Evolutionary conservation across 1,140 invertebrate genomes (phyloP).

Genomic region (Pachypeltis micranthus): DNA sequence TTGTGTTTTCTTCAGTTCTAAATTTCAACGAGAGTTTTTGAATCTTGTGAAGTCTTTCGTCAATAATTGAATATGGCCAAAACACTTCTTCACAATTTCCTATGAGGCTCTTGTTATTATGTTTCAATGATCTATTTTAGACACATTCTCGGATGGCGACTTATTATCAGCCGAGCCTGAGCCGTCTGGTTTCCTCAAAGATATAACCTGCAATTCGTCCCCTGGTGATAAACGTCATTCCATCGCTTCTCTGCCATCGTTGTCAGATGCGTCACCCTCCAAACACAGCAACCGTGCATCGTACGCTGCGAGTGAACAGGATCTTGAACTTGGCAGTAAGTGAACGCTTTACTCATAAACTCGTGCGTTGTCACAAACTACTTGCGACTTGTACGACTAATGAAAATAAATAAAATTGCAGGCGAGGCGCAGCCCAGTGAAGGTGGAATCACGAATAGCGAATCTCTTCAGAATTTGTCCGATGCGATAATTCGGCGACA

Average conservation of each 20-base stretch:
- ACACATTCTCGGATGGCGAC: constrained; percentile 21
- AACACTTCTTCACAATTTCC: too few relatives aligned
- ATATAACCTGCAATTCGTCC: constrained; percentile 14
- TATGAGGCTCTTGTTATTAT: too few relatives aligned
- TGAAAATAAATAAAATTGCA: too few relatives aligned
- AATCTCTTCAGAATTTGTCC: constrained; percentile 52
- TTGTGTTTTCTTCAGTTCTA: too few relatives aligned
- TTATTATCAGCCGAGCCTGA: constrained; percentile 22
- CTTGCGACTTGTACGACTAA: too few relatives aligned
- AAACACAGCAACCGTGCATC: constrained; percentile 10
- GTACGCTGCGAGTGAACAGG: constrained; percentile 5
- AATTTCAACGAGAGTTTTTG: too few relatives aligned
- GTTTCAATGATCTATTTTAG: too few relatives aligned
- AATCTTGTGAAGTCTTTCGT: too few relatives aligned
- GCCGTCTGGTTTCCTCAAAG: constrained; percentile 13
- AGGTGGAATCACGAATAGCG: constrained; percentile 31
- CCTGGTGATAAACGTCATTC: constrained; percentile 20
- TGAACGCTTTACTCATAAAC: too few relatives aligned
- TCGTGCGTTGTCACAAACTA: background rate
- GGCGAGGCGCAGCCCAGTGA: background rate
- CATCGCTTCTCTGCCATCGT: constrained; percentile 17
- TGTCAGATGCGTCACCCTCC: background rate
- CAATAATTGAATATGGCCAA: too few relatives aligned
- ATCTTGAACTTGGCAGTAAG: constrained; percentile 15
- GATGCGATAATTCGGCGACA: constrained; percentile 49